A percentile compares a stretch with the other conserved stretches of the same genome.
Evolutionary conservation across 1,140 invertebrate genomes (phyloP).

Genomic region (Pentalonia nigronervosa): DNA sequence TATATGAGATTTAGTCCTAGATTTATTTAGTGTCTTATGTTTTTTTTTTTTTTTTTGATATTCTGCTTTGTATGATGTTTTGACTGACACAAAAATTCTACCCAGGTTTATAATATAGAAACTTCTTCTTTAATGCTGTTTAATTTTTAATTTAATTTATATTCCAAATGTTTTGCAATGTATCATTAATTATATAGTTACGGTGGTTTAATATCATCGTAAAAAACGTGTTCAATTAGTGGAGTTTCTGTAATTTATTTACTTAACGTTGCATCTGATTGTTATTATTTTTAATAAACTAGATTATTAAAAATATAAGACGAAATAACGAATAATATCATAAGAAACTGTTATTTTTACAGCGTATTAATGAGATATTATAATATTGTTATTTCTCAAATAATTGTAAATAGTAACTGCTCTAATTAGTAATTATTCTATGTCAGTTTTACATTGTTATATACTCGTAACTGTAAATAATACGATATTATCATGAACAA

Average conservation of each 20-base stretch:
- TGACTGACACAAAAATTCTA: not conserved
- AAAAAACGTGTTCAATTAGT: not conserved
- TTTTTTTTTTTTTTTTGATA: not conserved
- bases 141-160: not conserved
- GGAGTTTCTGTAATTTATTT: not conserved
- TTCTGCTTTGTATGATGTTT: not conserved
- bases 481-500: not conserved
- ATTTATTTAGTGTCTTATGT: not conserved
- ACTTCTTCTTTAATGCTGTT: not conserved
- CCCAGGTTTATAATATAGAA: not conserved
- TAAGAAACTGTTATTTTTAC: not conserved
- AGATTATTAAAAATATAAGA: not conserved
- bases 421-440: not conserved
- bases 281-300: not conserved
- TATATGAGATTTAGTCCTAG: not conserved
- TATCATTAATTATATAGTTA: not conserved
- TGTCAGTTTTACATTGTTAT: not conserved
- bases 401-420: not conserved
- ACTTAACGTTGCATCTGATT: not conserved
- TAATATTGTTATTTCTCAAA: not conserved
- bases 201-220: not conserved
- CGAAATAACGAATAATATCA: not conserved
- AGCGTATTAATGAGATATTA: not conserved
- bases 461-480: not conserved
- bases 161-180: not conserved